These are phyloP conservation scores for Gorsachius goisagi DNA, from an alignment of 2,113 vertebrate genomes.

Conservation along the genomic window DNA sequence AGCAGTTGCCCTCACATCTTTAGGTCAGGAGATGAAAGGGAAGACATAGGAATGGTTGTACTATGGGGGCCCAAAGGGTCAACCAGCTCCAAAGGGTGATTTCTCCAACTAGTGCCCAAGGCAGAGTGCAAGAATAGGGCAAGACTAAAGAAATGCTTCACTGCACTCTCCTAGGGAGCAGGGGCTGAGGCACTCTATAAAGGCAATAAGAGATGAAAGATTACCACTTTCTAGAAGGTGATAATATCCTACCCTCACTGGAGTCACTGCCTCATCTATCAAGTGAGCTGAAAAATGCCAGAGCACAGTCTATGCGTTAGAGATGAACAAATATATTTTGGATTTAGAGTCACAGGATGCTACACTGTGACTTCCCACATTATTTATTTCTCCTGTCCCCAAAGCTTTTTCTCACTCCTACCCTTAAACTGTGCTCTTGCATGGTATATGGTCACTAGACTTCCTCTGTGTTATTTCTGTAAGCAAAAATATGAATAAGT, in stretches of 20 bases:
- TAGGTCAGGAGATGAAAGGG: not conserved
- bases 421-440: not conserved
- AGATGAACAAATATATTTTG: not conserved
- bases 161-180: rapidly evolving
- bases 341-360: not conserved
- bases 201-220: not conserved
- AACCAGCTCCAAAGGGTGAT: not conserved
- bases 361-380: not conserved
- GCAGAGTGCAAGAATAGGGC: not conserved
- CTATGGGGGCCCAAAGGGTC: not conserved
- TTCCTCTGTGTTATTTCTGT: not conserved
- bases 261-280: not conserved
- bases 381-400: not conserved
- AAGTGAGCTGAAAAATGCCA: not conserved
- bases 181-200: not conserved
- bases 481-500: not conserved
- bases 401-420: not conserved
- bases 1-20: not conserved
- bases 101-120: not conserved
- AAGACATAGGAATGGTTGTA: not conserved
- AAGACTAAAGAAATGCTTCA: not conserved
- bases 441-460: not conserved
- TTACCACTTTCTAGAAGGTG: not conserved
- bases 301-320: not conserved
- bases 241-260: not conserved